A percentile compares a stretch with the other conserved stretches of the same genome.
These are phyloP conservation scores for Taeniopygia guttata DNA, from an alignment of 2,797 vertebrate genomes.

Conservation along the genomic window DNA sequence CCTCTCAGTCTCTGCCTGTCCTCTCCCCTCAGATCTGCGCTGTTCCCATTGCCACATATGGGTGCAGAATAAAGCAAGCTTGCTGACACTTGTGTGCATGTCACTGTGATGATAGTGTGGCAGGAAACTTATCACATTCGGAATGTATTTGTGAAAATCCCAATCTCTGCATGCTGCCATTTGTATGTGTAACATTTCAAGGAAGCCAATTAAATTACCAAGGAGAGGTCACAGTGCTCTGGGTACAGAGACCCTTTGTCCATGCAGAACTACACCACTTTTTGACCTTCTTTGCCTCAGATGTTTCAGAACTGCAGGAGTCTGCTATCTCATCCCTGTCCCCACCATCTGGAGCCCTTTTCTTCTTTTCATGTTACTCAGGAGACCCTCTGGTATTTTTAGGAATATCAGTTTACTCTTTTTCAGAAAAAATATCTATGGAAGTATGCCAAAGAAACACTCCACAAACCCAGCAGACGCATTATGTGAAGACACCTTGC, in stretches of 20 bases:
- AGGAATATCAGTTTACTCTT: conserved; percentile 26
- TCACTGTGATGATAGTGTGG: background rate
- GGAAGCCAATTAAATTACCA: background rate
- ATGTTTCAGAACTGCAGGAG: background rate
- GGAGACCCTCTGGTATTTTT: conserved; percentile 27
- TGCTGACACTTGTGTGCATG: conserved; percentile 14
- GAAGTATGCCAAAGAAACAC: conserved; percentile 1
- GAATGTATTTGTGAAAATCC: conserved; percentile 45
- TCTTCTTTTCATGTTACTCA: conserved; percentile 4
- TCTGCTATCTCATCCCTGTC: background rate
- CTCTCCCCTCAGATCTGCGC: background rate
- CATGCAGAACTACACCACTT: background rate
- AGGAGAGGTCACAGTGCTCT: background rate
- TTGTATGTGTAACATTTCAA: background rate
- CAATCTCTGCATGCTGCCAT: background rate
- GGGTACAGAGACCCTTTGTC: background rate
- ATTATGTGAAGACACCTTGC: conserved; percentile 23
- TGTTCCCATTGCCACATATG: background rate
- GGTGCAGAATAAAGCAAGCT: conserved; percentile 14
- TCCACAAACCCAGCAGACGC: conserved; percentile 6
- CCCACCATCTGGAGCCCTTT: conserved; percentile 24
- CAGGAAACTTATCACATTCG: conserved; percentile 37
- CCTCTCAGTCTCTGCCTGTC: background rate
- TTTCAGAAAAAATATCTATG: conserved; percentile 15
- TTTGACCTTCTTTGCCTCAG: background rate